Evolutionary conservation across 2,888 invertebrate genomes (phyloP), one percentile per base, ranked within the genome.

Genomic region (Hirtodrosophila histrioides): DNA sequence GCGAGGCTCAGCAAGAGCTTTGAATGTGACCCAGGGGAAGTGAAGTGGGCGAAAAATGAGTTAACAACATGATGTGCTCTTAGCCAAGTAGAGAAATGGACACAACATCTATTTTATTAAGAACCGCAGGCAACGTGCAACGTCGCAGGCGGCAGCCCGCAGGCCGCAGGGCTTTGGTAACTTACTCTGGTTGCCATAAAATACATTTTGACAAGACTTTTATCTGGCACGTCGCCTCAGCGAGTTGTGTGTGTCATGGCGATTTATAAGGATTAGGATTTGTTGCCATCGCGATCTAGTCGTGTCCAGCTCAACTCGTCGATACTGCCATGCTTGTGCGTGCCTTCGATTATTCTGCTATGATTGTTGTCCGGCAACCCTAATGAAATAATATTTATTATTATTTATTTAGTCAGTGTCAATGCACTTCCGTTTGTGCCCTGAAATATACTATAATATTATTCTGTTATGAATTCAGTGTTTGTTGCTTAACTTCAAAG

Each of bases 141-240:
- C 50, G 35, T 49, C 53, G 49, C 43, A 53, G 36, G 40, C 68
- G 41, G 57, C 58, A 53, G 17, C 17, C 17, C 17, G 17, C 17
- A 17, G 56, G 78, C 79, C 79, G 70, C 75, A 75, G 57, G 76
- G 75, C 75, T 62, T 62, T 60, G 56, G 9, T 27, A 5, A 31
- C 39, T 49, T 39, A 49, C 40, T 33, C 39, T 27, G 7, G 45
- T 40, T 49, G 62, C 75, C 69, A 87, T 85, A 82, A 82, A 87
- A 82, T 68, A 82, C 74, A 51, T 86, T 86, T 82, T 82, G 82
- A 88, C 82, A 88, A 67, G 79, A 88, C 63, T 86, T 82, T 87
- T 87, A 82, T 82, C 82, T 82, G 51, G 70, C 82, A 82, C 86
- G 88, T 82, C 87, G 75, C 63, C 55, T 69, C 43, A 39, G 41